Evolutionary conservation across 2,113 vertebrate species (phyloP).

Genomic region (Columba livia): DNA sequence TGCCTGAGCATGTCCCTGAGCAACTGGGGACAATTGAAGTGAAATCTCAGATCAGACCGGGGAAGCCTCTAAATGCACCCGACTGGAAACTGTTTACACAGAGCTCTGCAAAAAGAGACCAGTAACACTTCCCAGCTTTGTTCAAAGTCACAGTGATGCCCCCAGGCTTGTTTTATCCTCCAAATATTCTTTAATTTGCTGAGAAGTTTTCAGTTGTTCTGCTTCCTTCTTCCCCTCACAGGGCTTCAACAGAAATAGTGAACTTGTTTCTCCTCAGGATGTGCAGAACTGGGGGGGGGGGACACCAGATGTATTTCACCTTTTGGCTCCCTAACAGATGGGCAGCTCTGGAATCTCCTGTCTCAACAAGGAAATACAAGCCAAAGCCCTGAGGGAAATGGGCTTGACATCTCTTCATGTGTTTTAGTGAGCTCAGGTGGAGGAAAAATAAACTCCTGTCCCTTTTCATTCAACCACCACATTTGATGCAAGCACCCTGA

Average conservation of each 20-base stretch:
- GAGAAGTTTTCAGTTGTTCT: not conserved
- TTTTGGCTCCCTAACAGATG: constrained; percentile 21
- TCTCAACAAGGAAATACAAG: not conserved
- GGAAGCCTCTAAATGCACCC: not conserved
- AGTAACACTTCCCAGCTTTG: not conserved
- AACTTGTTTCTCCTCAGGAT: not conserved
- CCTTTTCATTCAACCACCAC: not conserved
- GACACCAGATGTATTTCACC: not conserved
- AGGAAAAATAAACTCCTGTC: not conserved
- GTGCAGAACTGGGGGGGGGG: not conserved
- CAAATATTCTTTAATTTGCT: not conserved
- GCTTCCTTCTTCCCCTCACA: not conserved
- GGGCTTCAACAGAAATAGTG: not conserved
- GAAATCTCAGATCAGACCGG: not conserved
- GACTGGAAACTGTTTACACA: not conserved
- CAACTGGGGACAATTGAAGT: not conserved
- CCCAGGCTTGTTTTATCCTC: not conserved
- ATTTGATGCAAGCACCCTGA: not conserved
- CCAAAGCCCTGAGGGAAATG: constrained; percentile 1
- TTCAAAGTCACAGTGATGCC: not conserved
- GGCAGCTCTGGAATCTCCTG: not conserved
- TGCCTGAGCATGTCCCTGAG: not conserved
- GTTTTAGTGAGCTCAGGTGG: not conserved
- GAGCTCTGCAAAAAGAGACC: not conserved
- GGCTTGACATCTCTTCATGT: not conserved